Percentiles rank a stretch among this genome's conserved stretches.
Conservation (phyloP, 2,113 vertebrate genomes). For the Coregonus clupeaformis region DNA sequence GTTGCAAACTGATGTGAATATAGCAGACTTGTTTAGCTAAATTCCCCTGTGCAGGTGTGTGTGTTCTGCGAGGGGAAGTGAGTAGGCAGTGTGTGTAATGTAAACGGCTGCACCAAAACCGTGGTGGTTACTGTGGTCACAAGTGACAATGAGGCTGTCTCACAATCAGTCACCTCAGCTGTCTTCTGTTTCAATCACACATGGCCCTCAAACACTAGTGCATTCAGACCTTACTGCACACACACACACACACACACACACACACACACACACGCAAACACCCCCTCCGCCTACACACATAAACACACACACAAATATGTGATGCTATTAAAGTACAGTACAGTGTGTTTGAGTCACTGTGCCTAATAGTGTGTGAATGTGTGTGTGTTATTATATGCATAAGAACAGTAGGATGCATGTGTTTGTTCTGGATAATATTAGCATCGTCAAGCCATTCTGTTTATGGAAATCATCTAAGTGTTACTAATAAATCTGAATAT, state of each 20-base stretch:
- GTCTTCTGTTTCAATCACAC: background rate
- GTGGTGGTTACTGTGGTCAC: constrained; percentile 34
- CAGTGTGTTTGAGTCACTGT: background rate
- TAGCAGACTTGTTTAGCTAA: too few species aligned
- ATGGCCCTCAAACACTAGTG: too few species aligned
- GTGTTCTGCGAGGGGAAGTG: background rate
- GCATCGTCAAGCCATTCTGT: background rate
- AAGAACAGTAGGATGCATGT: background rate
- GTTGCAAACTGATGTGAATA: too few species aligned
- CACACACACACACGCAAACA: too few species aligned
- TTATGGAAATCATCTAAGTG: background rate
- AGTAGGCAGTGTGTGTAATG: background rate
- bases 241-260: too few species aligned
- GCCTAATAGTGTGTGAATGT: background rate
- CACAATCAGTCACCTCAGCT: background rate
- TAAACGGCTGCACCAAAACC: constrained; percentile 34
- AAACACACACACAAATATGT: constrained; percentile 14
- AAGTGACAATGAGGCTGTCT: constrained; percentile 25
- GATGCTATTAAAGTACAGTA: background rate
- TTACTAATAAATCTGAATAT: background rate
- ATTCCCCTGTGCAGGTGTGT: background rate
- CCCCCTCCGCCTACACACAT: background rate
- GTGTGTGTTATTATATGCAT: background rate
- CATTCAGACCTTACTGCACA: too few species aligned
- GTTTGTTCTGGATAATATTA: background rate